Conservation (phyloP, 2,888 invertebrate genomes). For the Pocota personata region DNA sequence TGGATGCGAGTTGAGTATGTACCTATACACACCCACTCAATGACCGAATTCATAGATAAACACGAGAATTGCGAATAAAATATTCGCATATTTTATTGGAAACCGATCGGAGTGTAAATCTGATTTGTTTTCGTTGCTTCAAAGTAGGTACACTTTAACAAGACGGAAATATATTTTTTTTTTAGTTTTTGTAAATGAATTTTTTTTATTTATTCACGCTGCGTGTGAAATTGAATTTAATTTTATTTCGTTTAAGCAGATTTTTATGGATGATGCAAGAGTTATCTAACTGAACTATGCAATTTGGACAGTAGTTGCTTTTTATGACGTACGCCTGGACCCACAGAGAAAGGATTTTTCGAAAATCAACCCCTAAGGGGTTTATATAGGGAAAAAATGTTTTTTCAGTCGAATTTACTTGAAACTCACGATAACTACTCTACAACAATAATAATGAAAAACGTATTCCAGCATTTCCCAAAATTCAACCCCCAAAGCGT, state of each 20-base stretch:
- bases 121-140: not conserved
- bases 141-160: not conserved
- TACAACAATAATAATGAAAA: no score
- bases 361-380: no score
- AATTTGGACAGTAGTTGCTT: no score
- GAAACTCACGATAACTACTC: no score
- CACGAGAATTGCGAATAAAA: conserved; percentile 11
- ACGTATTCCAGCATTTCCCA: no score
- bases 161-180: not conserved
- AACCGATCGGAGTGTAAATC: not conserved
- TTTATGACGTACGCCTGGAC: no score
- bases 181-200: not conserved
- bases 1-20: not conserved
- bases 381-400: no score
- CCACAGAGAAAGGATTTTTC: no score
- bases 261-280: not conserved
- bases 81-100: conserved; percentile 6
- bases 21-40: not conserved
- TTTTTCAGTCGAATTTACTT: no score
- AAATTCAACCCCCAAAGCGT: no score
- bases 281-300: no score
- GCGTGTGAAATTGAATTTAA: conserved; percentile 5
- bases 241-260: not conserved
- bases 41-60: conserved; percentile 13
- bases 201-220: not conserved